Conservation (phyloP, 2,797 vertebrate genomes). For the Acanthurus lineatus region DNA sequence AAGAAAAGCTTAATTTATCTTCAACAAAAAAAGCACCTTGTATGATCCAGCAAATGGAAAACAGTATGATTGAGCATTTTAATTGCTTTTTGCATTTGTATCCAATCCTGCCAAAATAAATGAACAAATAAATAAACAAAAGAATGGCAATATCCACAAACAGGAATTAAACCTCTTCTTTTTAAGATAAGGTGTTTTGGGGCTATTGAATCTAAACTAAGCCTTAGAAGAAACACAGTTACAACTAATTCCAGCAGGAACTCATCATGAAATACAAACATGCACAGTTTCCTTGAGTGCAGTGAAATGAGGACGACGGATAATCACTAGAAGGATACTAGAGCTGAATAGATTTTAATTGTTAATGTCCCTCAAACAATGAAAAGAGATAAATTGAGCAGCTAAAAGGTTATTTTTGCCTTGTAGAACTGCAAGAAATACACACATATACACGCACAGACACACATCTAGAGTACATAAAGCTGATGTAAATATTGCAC, state of each 20-base stretch:
- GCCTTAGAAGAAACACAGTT: neutral
- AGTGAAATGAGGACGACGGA: neutral
- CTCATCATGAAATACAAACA: neutral
- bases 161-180: neutral
- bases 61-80: neutral
- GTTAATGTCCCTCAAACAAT: neutral
- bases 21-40: neutral
- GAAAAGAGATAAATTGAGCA: neutral
- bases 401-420: conserved; percentile 4
- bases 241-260: neutral
- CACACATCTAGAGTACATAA: neutral
- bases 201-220: neutral
- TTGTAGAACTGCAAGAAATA: neutral
- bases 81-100: neutral
- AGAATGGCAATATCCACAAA: neutral
- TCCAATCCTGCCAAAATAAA: conserved; percentile 8
- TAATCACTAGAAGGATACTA: neutral
- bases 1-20: conserved; percentile 8
- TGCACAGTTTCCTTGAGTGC: neutral
- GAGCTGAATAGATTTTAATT: conserved; percentile 18
- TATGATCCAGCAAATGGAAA: conserved; percentile 6
- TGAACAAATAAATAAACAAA: conserved; percentile 12
- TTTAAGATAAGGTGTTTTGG: neutral
- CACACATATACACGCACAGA: neutral
- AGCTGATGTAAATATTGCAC: neutral